phyloP scores from a whole-genome alignment of 2,113 vertebrate species.

The Poecilia latipinna region DNA sequence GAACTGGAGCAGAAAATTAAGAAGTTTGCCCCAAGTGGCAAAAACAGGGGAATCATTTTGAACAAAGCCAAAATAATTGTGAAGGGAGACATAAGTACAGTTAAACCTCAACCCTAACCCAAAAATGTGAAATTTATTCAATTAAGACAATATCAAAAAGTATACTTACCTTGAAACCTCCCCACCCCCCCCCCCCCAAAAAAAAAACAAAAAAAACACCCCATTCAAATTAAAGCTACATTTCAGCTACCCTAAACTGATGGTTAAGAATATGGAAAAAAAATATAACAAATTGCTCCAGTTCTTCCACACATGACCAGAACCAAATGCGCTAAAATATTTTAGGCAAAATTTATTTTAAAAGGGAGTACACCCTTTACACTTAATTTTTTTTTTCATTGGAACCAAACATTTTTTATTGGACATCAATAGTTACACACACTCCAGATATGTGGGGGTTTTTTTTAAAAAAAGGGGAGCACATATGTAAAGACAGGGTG shows the following conservation, averaged over 20 bases:
- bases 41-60: neutral
- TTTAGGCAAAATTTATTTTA: conserved; percentile 20
- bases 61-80: conserved; percentile 11
- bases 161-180: conserved; percentile 82
- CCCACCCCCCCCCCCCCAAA: too few species aligned
- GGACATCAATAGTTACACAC: conserved; percentile 58
- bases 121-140: conserved; percentile 25
- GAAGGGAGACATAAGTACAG: conserved; percentile 8
- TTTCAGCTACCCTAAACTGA: conserved; percentile 18
- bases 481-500: conserved; percentile 16
- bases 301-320: conserved; percentile 18
- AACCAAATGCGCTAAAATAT: conserved; percentile 32
- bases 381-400: conserved; percentile 33
- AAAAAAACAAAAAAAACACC: conserved; percentile 44
- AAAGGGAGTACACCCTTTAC: conserved; percentile 33
- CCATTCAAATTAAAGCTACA: conserved; percentile 36
- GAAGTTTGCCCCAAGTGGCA: conserved; percentile 14
- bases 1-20: conserved; percentile 15
- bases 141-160: conserved; percentile 60
- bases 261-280: conserved; percentile 5
- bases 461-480: conserved; percentile 24
- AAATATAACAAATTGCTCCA: neutral
- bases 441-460: conserved; percentile 30
- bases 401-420: conserved; percentile 51
- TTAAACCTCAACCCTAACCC: conserved; percentile 1